Evolutionary conservation across 2,113 vertebrate species (phyloP), one percentile per base, ranked within the genome.

Genomic region (Eleginops maclovinus): DNA sequence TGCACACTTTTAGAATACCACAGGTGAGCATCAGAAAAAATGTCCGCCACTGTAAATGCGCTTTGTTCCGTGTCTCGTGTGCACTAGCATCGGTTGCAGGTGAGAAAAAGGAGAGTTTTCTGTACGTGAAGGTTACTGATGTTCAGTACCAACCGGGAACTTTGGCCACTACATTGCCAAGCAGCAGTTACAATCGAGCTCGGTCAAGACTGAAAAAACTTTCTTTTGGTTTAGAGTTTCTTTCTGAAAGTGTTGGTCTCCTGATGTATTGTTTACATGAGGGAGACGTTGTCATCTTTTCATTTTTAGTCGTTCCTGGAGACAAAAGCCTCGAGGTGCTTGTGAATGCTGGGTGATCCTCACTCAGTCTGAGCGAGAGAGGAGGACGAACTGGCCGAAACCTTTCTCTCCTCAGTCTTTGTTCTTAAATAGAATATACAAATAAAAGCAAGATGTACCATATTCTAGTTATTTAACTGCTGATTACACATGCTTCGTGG

Each of bases 391-490:
- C n/a, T 26, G 58, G 41, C 61, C 24, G 50, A 79, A 72, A 74
- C 58, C 49, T 28, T 51, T 49, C 19, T 40, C 46, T 71, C 70
- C 53, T 68, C 47, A 63, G 72, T n/a, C n/a, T n/a, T n/a, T n/a
- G n/a, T n/a, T 81, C 46, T 68, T 54, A 21, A 61, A 72, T 75
- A 81, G 36, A 51, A 14, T 44, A 36, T 36, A 36, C 43, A 44
- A 15, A 62, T 67, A 76, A 72, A 64, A 26, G 22, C 22, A 56
- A 71, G 28, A 54, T 74, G 86, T 82, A 84, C 59, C 49, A 70
- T 86, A 61, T 68, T 77, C 53, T 79, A 21, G 65, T 69, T 85
- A 75, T 84, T 80, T 80, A 86, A 62, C 58, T 85, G 71, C 63
- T 83, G 65, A 64, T 56, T 77, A 24, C 74, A 59, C 61, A 6